Evolutionary conservation across 2,113 vertebrate genomes (phyloP).

Genomic region (Hypanus sabinus): DNA sequence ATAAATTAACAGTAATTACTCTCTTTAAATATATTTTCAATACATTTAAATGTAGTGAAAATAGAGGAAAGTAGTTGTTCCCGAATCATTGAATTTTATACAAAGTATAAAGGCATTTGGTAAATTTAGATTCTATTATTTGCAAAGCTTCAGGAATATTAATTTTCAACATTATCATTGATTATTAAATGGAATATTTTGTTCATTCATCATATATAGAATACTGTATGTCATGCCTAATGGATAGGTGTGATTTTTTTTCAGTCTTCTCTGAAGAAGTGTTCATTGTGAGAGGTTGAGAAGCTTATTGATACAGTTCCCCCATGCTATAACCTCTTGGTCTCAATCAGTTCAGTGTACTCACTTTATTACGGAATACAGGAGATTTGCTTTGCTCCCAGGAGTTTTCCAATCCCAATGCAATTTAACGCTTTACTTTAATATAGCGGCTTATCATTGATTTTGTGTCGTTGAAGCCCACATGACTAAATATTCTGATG

Average conservation of each 20-base stretch:
- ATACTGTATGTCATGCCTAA: not conserved
- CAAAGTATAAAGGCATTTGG: not conserved
- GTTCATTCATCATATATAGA: not conserved
- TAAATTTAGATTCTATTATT: no score
- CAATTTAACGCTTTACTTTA: not conserved
- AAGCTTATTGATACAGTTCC: not conserved
- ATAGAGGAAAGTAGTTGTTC: no score
- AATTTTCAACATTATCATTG: not conserved
- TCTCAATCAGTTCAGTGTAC: not conserved
- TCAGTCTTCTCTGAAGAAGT: not conserved
- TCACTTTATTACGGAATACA: slow-evolving; percentile 16
- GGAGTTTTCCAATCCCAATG: not conserved
- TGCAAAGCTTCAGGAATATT: no score
- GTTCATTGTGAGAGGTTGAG: not conserved
- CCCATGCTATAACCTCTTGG: not conserved
- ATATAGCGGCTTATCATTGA: slow-evolving; percentile 20
- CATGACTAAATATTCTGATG: not conserved
- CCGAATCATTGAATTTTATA: no score
- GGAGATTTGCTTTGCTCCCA: not conserved
- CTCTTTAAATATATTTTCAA: no score
- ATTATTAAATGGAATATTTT: not conserved
- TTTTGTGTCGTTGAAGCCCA: not conserved
- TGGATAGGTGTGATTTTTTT: not conserved
- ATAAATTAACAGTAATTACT: no score
- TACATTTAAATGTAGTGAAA: no score